A percentile compares a stretch with the other conserved stretches of the same genome.
These are phyloP conservation scores for Vireo griseus DNA, from an alignment of 2,797 vertebrate species.

Conservation along the genomic window DNA sequence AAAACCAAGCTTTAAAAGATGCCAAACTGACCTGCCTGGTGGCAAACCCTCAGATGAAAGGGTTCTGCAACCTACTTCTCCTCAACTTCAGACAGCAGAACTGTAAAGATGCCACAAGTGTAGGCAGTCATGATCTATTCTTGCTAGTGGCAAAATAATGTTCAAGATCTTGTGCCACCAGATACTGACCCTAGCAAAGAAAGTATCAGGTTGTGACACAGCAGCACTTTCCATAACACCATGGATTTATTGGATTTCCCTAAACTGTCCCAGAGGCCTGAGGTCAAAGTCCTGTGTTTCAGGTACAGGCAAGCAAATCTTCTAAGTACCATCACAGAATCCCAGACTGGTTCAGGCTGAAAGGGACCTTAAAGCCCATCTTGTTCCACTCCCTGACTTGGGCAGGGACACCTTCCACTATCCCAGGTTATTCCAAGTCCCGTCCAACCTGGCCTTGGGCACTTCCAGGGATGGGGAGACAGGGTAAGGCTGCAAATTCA, in stretches of 20 bases:
- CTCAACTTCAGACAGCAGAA: neutral
- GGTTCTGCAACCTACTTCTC: neutral
- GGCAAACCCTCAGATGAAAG: neutral
- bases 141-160: neutral
- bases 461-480: neutral
- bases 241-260: neutral
- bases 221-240: neutral
- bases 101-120: neutral
- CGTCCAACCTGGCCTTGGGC: neutral
- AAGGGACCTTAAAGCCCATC: neutral
- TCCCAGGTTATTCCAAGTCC: neutral
- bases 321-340: neutral
- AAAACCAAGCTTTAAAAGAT: neutral
- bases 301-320: neutral
- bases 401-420: neutral
- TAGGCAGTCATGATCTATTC: neutral
- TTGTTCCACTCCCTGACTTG: neutral
- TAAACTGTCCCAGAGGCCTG: neutral
- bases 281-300: neutral
- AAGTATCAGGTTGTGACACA: neutral
- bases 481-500: neutral
- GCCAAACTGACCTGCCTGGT: neutral
- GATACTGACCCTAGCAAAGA: neutral
- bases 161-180: neutral
- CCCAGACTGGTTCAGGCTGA: neutral